Conservation (phyloP, 2,888 invertebrate genomes). For the Drosophila rellima region DNA sequence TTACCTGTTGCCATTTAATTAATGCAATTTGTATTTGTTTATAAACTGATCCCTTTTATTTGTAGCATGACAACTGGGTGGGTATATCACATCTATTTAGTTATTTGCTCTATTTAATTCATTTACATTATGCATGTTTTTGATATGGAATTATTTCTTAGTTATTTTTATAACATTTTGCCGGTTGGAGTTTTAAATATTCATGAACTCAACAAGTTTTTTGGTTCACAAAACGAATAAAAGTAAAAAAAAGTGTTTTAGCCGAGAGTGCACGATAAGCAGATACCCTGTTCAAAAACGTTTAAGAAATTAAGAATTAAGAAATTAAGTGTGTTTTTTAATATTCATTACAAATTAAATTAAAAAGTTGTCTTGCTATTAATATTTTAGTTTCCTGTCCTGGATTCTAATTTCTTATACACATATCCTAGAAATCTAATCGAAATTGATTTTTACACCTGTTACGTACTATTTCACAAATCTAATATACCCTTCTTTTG, state of each 20-base stretch:
- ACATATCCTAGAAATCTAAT: no score
- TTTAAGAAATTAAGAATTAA: no score
- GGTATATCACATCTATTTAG: background rate
- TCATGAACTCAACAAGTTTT: slow-evolving; percentile 51
- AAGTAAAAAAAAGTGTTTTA: background rate
- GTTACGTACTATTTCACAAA: background rate
- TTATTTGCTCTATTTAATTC: slow-evolving; percentile 38
- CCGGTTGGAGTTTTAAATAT: slow-evolving; percentile 46
- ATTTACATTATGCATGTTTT: slow-evolving; percentile 23
- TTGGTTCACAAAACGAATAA: background rate
- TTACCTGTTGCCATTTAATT: slow-evolving; percentile 33
- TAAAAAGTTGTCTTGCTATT: background rate
- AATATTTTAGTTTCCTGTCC: no score
- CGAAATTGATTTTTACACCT: no score
- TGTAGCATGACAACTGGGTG: slow-evolving; percentile 16
- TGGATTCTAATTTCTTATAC: no score
- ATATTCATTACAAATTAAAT: background rate
- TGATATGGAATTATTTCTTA: slow-evolving; percentile 28
- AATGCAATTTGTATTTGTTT: slow-evolving; percentile 36
- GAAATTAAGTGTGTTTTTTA: no score
- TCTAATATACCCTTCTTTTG: background rate
- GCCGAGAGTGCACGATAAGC: no score
- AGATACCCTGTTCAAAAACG: background rate
- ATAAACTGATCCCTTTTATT: slow-evolving; percentile 10
- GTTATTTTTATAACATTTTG: slow-evolving; percentile 25